These are phyloP conservation scores for Ctenopoma multispine DNA, from an alignment of 2,797 vertebrate genomes.

Conservation along the genomic window DNA sequence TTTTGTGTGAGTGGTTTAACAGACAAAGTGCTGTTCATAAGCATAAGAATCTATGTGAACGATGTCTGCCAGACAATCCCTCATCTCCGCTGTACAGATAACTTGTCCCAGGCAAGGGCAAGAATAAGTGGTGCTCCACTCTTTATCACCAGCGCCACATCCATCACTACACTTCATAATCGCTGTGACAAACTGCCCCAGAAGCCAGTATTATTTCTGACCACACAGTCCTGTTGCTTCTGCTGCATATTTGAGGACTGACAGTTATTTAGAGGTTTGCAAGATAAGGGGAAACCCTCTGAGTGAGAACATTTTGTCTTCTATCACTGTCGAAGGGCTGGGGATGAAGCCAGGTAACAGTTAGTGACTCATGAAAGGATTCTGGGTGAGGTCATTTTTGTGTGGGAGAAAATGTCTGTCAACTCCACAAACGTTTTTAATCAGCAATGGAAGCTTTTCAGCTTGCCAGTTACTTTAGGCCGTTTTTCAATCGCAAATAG, in stretches of 20 bases:
- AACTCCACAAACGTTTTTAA: slow-evolving; percentile 2
- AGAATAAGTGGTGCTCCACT: slow-evolving; percentile 60
- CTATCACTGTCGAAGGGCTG: slow-evolving; percentile 28
- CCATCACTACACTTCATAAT: slow-evolving; percentile 71
- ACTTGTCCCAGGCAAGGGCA: slow-evolving; percentile 67
- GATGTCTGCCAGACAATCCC: slow-evolving; percentile 36
- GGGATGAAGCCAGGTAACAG: slow-evolving; percentile 27
- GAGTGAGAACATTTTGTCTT: slow-evolving; percentile 42
- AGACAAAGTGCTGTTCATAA: slow-evolving; percentile 6
- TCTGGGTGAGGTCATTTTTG: neutral
- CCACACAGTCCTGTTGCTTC: slow-evolving; percentile 36
- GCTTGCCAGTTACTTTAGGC: neutral
- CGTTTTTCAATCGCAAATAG: slow-evolving; percentile 11
- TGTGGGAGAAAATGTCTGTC: neutral
- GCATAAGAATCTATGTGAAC: slow-evolving; percentile 34
- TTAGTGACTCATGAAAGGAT: neutral
- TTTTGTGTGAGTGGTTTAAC: neutral
- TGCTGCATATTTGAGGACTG: slow-evolving; percentile 60
- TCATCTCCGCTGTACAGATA: slow-evolving; percentile 38
- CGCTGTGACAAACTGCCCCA: slow-evolving; percentile 73
- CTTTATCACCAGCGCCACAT: slow-evolving; percentile 55
- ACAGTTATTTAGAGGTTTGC: slow-evolving; percentile 55
- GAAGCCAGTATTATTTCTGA: slow-evolving; percentile 71
- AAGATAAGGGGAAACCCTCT: slow-evolving; percentile 56
- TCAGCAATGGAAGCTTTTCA: slow-evolving; percentile 8